Base-by-base conservation (phyloP, 2,797 vertebrate species). In the Garrulus glandarius region DNA sequence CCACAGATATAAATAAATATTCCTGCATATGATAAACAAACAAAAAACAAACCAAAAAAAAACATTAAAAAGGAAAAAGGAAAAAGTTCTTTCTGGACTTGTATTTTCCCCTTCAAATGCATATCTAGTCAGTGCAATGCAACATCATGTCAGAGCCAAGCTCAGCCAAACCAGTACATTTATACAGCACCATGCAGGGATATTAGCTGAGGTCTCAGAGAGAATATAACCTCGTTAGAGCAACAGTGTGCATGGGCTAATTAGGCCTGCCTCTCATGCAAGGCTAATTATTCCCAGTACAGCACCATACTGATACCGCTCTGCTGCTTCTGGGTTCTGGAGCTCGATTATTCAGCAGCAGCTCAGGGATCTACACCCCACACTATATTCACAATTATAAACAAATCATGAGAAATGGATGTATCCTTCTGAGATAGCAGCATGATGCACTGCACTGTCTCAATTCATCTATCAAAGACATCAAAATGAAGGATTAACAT, bases 261-360 rank as follows among this genome's bases (percentile, higher is more conserved):
- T 97, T 96, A 96, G 85, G 67, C 57, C 87, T 95, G 95, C 80
- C 80, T 95, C 87, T 97, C 92, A 95, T 95, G 93, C 94, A 96
- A 92, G 71, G 80, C 92, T 97, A 95, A 97, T 97, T 97, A 96
- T 78, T 95, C 94, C 93, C 95, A 78, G 36, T 90, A 94, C 55
- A 95, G 85, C 85, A 90, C 65, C 95, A 95, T 57, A 86, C 72
- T 76, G 92, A 84, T 94, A 84, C 27, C 0, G 0, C 80, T 92
- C 61, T 88, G 92, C 50, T 80, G 68, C 81, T 89, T 59, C 87
- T 89, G 47, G 34, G 83, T 92, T 92, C 82, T 93, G 83, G 80
- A 92, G 70, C 69, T 84, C 47, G 10, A 88, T 81, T 92, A 81
- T 91, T 78, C 89, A 90, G 57, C 79, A 84, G 65, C 19, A 84